These are phyloP conservation scores for Drosophila rellima DNA, from an alignment of 2,888 invertebrate species.

Conservation along the genomic window DNA sequence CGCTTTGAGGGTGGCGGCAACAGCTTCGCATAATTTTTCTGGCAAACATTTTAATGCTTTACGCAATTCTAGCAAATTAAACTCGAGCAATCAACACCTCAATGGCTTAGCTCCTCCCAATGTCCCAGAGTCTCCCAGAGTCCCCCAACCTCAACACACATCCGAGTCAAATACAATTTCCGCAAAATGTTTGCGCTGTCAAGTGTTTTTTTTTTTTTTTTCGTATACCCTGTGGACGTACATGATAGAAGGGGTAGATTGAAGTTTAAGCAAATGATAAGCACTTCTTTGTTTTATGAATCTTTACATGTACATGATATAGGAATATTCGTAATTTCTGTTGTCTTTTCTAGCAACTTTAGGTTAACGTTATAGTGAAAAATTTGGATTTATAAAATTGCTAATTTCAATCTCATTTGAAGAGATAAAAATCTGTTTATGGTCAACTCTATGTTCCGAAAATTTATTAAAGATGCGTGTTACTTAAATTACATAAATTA, in stretches of 20 bases:
- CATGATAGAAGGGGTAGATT: neutral
- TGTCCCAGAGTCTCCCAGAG: neutral
- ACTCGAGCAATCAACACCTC: constrained; percentile 81
- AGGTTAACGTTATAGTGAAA: neutral
- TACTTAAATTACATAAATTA: no score
- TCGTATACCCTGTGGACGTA: constrained; percentile 22
- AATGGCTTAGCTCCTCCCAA: constrained; percentile 38
- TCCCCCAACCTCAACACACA: neutral
- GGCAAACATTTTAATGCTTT: constrained; percentile 80
- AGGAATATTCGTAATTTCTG: neutral
- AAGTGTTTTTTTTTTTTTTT: constrained; percentile 34
- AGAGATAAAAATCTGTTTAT: neutral
- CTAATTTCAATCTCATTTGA: neutral
- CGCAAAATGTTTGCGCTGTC: constrained; percentile 66
- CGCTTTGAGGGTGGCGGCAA: neutral
- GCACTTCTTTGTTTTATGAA: no score
- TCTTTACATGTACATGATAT: no score
- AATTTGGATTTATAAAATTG: neutral
- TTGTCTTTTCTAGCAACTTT: neutral
- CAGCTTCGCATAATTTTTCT: constrained; percentile 63
- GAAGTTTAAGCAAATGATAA: neutral
- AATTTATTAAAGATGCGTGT: neutral
- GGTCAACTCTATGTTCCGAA: neutral
- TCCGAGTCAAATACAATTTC: constrained; percentile 71
- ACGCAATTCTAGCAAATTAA: constrained; percentile 79